Evolutionary conservation across 2,797 vertebrate species (phyloP).

Genomic region (Enteromius treurensis): DNA sequence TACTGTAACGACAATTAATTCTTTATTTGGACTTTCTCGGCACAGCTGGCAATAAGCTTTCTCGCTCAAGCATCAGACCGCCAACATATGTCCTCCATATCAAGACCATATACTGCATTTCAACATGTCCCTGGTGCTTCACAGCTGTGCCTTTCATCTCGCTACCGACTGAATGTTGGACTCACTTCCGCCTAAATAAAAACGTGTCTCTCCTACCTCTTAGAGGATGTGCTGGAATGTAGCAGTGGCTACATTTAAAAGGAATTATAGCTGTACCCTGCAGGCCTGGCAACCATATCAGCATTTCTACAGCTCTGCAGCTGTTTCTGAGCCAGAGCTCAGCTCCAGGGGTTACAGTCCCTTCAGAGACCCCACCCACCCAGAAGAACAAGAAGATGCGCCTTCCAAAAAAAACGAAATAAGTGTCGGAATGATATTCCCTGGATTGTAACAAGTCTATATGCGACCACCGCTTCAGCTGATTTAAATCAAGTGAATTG

Average conservation of each 20-base stretch:
- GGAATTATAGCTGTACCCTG: constrained; percentile 62
- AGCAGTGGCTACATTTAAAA: constrained; percentile 62
- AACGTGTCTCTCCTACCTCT: constrained; percentile 25
- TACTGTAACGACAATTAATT: constrained; percentile 32
- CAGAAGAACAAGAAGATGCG: neutral
- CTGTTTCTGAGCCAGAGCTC: constrained; percentile 37
- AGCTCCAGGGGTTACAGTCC: constrained; percentile 44
- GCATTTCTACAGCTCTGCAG: constrained; percentile 33
- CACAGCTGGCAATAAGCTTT: constrained; percentile 38
- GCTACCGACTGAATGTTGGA: constrained; percentile 6
- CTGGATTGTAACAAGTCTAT: constrained; percentile 30
- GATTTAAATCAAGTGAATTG: constrained; percentile 37
- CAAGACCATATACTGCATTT: constrained; percentile 13
- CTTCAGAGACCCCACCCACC: constrained; percentile 4
- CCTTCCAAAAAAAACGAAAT: constrained; percentile 26
- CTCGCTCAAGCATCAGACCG: constrained; percentile 3
- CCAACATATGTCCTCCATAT: constrained; percentile 15
- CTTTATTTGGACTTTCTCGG: constrained; percentile 27
- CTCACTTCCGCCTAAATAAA: constrained; percentile 47
- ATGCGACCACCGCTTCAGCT: neutral
- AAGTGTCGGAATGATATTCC: neutral
- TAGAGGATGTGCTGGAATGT: constrained; percentile 46
- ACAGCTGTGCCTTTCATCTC: constrained; percentile 54
- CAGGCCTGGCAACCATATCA: constrained; percentile 57
- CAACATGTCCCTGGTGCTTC: constrained; percentile 32